These are phyloP conservation scores for Rotaria sp. DNA, from an alignment of 2,888 invertebrate genomes.

Conservation along the genomic window DNA sequence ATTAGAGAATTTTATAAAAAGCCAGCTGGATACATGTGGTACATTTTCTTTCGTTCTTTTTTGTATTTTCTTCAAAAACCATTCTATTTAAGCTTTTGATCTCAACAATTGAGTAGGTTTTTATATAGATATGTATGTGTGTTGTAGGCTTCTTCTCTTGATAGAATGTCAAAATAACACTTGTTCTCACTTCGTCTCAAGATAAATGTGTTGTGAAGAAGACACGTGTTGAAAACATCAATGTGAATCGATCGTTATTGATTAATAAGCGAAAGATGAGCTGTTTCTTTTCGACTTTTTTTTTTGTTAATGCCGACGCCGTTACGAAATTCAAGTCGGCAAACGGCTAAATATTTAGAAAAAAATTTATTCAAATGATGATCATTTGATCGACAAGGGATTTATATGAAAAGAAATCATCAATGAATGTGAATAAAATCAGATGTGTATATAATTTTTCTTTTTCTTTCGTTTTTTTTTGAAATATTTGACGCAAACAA, in stretches of 20 bases:
- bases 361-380: neutral
- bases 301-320: neutral
- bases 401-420: conserved; percentile 17
- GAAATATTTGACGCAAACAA: neutral
- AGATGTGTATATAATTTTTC: neutral
- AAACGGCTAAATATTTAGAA: conserved; percentile 15
- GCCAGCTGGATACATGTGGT: neutral
- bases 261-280: conserved; percentile 19
- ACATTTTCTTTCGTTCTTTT: neutral
- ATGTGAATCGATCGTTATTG: conserved; percentile 1
- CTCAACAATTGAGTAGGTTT: neutral
- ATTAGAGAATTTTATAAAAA: neutral
- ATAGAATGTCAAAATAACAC: conserved; percentile 18
- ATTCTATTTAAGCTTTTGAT: neutral
- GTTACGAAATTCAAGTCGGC: conserved; percentile 15
- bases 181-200: conserved; percentile 19
- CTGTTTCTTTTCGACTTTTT: conserved; percentile 4
- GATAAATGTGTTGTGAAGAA: neutral
- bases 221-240: conserved; percentile 24
- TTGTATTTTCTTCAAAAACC: neutral
- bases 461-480: neutral
- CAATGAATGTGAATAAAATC: conserved; percentile 7
- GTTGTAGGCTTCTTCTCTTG: neutral
- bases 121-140: neutral
- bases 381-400: conserved; percentile 9